These are phyloP conservation scores for Teleiodes luculella DNA, from an alignment of 2,888 invertebrate genomes.

Conservation along the genomic window DNA sequence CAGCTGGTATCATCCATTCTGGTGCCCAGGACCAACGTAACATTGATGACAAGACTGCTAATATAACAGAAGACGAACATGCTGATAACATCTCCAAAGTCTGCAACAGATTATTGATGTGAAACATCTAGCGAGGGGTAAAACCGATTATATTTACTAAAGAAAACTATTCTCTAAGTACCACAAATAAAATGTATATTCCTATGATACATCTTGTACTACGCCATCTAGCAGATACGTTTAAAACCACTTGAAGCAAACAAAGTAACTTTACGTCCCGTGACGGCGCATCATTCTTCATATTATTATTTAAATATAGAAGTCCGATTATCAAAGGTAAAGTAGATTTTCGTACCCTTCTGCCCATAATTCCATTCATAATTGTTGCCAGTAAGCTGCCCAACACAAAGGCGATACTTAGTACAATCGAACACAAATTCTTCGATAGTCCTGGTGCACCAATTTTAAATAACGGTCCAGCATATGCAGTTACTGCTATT, in stretches of 20 bases:
- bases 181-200: no score
- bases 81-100: constrained; percentile 36
- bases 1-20: constrained; percentile 43
- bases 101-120: constrained; percentile 26
- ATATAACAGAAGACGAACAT: constrained; percentile 26
- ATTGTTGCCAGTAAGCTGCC: constrained; percentile 54
- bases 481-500: constrained; percentile 45
- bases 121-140: no score
- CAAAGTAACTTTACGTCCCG: no score
- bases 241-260: no score
- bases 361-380: constrained; percentile 70
- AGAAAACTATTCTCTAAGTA: no score
- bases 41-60: constrained; percentile 33
- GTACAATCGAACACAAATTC: constrained; percentile 67
- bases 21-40: constrained; percentile 41
- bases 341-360: constrained; percentile 67
- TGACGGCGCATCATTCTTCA: no score
- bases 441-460: constrained; percentile 64
- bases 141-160: no score
- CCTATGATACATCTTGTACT: no score
- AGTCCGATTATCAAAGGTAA: no score
- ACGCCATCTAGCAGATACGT: no score
- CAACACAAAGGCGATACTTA: constrained; percentile 69
- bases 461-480: constrained; percentile 59
- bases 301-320: no score